Base-by-base conservation (phyloP, 1,140 invertebrate genomes). In the Panulirus ornatus region DNA sequence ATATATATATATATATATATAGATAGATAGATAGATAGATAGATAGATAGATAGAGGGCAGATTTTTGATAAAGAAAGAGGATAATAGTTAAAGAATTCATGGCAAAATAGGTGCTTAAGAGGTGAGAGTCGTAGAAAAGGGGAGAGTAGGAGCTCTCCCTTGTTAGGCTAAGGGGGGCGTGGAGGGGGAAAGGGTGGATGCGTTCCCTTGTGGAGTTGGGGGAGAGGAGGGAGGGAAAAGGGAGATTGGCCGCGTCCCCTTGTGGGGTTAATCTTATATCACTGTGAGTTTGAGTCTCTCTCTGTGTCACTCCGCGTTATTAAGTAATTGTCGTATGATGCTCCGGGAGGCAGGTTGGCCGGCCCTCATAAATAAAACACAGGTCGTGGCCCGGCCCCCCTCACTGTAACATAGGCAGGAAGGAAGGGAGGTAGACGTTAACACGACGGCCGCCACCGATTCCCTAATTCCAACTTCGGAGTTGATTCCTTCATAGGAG, bases 321-420 rank as follows among this genome's bases (percentile, higher is more conserved):
- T 84, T 89, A 89, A 89, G 66, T 83, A 89, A 89, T 89, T 89
- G 87, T 89, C 87, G 66, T 63, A 19, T 89, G 87, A 89, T 42
- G 47, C 47, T 38, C 44, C 78, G 42, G 30, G 22, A 66, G 79
- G 30, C 22, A 42, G 27, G 5, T 19, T 2, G 22, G 27, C 79
- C 8, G 22, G 27, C 79, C 34, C 30, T 16, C 38, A 54, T 89
- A 89, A 83, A 83, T 89, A 84, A 75, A 83, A 54, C 58, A 75
- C 87, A 70, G 34, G 22, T 38, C 34, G 22, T 54, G 14, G 63
- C 14, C 73, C 11, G 40, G 36, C 36, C 71, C 16, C 58, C 58
- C n/a, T n/a, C n/a, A n/a, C n/a, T n/a, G n/a, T n/a, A n/a, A n/a
- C n/a, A n/a, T n/a, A n/a, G n/a, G n/a, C n/a, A n/a, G n/a, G n/a